Evolutionary conservation across 2,888 invertebrate species (phyloP), one percentile per base, ranked within the genome.

Genomic region (Ophion ventricosus): DNA sequence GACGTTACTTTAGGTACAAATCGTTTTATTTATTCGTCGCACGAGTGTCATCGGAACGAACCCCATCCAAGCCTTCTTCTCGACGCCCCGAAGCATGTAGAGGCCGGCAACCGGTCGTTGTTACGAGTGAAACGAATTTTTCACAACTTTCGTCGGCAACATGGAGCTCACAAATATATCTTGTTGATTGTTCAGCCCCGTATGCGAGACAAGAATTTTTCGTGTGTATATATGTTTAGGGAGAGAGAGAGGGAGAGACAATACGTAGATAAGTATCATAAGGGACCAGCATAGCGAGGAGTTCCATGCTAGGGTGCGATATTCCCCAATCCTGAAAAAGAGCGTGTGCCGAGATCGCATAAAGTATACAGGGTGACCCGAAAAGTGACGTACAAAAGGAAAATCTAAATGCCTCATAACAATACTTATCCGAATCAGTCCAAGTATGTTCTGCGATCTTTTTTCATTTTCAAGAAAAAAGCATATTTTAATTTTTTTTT

Each of bases 231-330:
- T 3, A 29, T 25, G 17, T 77, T 14, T 40, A n/a, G 43, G 1
- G 64, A 29, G 56, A n/a, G n/a, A n/a, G n/a, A n/a, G n/a, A 35
- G 17, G 25, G 25, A 35, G 35, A 35, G 35, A 35, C 5, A 35
- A 35, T 35, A 35, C 35, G 35, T 35, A 35, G 35, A 35, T 35
- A 40, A 76, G 57, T 76, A 54, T 57, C 57, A 66, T 17, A 49
- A 25, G 54, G 23, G 26, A 56, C 26, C 26, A 69, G 26, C 8
- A n/a, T 26, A 56, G 54, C 54, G 17, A 26, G 56, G 17, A 72
- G 35, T 72, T 72, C 57, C 70, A 72, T 72, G 70, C 70, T 35
- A 57, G 57, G 57, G 17, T 35, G 35, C 70, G 57, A 57, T 72
- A 72, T 72, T 72, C 57, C 29, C 14, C 49, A 40, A 10, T 49